These are phyloP conservation scores for Phyllostomus discolor DNA, from an alignment of 2,113 vertebrate genomes.

Conservation along the genomic window DNA sequence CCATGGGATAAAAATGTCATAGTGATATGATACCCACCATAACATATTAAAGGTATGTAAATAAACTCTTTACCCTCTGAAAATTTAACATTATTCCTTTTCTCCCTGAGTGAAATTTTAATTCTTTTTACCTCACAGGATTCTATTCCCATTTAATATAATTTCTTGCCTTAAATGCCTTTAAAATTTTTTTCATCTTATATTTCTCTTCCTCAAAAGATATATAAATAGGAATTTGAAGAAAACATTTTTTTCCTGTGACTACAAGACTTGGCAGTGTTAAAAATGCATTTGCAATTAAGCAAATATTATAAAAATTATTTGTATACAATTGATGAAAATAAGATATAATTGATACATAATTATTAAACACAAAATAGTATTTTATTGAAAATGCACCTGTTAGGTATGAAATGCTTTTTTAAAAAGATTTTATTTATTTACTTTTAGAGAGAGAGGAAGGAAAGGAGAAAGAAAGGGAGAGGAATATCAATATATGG, in stretches of 20 bases:
- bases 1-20: background rate
- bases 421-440: too few relatives aligned
- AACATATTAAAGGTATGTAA: background rate
- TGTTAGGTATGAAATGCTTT: background rate
- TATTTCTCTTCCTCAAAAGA: background rate
- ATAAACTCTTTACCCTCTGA: background rate
- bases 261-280: background rate
- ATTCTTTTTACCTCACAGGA: background rate
- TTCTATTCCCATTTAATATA: background rate
- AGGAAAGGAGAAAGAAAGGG: too few relatives aligned
- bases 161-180: background rate
- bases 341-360: background rate
- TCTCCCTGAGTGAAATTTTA: background rate
- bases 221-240: background rate
- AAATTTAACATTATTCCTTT: background rate
- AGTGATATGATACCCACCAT: background rate
- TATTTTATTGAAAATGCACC: background rate
- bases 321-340: background rate
- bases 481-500: too few relatives aligned
- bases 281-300: background rate
- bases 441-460: too few relatives aligned
- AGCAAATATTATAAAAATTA: background rate
- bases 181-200: background rate
- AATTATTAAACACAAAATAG: background rate
- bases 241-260: background rate